Evolutionary conservation across 2,113 vertebrate genomes (phyloP), one percentile per base, ranked within the genome.

Genomic region (Scalopus aquaticus): DNA sequence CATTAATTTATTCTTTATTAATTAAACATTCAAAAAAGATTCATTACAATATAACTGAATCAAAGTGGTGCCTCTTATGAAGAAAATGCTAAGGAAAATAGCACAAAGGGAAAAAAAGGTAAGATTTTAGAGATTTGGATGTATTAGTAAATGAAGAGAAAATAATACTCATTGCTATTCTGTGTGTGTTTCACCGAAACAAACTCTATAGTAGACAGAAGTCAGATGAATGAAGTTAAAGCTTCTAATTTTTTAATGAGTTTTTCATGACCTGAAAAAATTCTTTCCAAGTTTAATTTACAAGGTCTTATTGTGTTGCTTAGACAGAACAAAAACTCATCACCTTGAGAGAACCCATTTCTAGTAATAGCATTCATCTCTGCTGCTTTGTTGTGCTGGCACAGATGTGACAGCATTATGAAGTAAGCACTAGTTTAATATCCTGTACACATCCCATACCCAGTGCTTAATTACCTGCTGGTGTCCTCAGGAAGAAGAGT

Each of bases 1-100:
- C 32, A 42, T 46, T 88, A 28, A 51, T 86, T 79, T 84, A 58
- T 89, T 82, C 13, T 49, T 96, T 70, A 81, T 82, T 70, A 77
- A 58, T 5, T 65, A 69, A 83, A 70, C 2, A 84, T 20, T 81
- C 77, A 37, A 78, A 69, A 89, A 72, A 12, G 69, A 58, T 42
- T 42, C n/a, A 72, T 78, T 30, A 32, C 49, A 56, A 42, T 26
- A 56, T 54, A 87, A 74, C 37, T 22, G 44, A 88, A 65, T 70
- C 46, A 72, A 92, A 26, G 13, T 9, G 35, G 49, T 82, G 65
- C 35, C 17, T 32, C 44, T 67, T 80, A 65, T 35, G 6, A 65
- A 16, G 35, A 92, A 94, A 88, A 83, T 56, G 30, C 22, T 49
- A 86, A 91, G 30, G 64, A 80, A 92, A 81, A 70, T 2, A 58